phyloP scores from a whole-genome alignment of 2,797 vertebrate genomes.

The Hipposideros larvatus region DNA sequence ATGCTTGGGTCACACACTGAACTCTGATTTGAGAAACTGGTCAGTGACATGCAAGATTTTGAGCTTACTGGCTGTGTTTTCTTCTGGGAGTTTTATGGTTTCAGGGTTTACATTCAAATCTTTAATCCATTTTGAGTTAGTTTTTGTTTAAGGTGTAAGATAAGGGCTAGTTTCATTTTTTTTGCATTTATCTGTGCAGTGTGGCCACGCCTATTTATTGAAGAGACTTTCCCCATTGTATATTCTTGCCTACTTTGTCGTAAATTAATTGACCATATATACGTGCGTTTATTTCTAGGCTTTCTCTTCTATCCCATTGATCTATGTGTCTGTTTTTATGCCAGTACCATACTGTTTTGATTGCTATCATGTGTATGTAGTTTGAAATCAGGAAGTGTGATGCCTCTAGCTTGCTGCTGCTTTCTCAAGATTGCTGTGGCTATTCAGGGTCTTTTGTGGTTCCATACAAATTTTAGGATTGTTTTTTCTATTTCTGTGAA shows the following conservation, averaged over 20 bases:
- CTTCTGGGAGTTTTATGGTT: too few relatives aligned
- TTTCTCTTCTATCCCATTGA: background rate
- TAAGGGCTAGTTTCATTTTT: too few relatives aligned
- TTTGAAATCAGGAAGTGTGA: background rate
- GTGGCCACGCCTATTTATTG: too few relatives aligned
- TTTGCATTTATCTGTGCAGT: background rate
- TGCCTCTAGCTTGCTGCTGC: background rate
- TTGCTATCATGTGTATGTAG: background rate
- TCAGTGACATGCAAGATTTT: background rate
- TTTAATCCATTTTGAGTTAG: background rate
- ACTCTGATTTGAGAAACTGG: background rate
- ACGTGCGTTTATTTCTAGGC: background rate
- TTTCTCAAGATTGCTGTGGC: background rate
- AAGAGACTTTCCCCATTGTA: background rate
- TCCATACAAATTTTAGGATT: background rate
- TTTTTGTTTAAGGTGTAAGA: background rate
- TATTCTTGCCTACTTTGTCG: background rate
- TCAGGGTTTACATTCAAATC: background rate
- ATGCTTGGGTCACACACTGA: fast-evolving
- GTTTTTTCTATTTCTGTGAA: background rate
- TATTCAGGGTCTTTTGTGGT: background rate
- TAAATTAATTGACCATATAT: background rate
- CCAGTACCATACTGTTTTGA: background rate
- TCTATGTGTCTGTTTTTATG: background rate
- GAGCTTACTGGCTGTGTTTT: background rate